Evolutionary conservation across 2,797 vertebrate species (phyloP).

Genomic region (Graptemys geographica): DNA sequence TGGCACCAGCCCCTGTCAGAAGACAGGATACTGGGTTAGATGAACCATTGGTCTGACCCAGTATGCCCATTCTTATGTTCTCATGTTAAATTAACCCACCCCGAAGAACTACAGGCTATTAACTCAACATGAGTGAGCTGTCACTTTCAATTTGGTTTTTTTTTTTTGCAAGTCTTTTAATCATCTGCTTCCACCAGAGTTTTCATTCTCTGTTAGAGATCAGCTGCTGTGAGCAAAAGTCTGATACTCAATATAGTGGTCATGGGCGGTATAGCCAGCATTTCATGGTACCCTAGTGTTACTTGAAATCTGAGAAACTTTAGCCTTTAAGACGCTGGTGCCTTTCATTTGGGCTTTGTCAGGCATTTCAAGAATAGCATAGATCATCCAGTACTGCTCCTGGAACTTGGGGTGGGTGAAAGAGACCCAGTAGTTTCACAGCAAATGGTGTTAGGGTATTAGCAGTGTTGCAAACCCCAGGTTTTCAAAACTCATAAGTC

Average conservation of each 20-base stretch:
- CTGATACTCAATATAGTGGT: conserved; percentile 5
- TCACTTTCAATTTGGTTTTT: conserved; percentile 8
- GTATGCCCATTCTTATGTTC: background rate
- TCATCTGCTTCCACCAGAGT: background rate
- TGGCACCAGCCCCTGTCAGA: background rate
- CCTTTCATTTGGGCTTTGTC: background rate
- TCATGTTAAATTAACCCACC: conserved; percentile 17
- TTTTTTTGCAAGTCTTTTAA: background rate
- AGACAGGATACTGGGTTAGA: background rate
- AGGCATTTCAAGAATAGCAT: conserved; percentile 27
- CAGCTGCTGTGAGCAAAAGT: conserved; percentile 46
- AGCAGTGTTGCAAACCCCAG: fast-evolving
- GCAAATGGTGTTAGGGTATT: background rate
- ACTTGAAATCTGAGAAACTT: conserved; percentile 11
- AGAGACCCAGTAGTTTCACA: background rate
- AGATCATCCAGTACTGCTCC: background rate
- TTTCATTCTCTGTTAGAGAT: background rate
- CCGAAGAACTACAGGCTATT: conserved; percentile 43
- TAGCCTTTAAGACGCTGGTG: background rate
- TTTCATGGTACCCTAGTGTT: background rate
- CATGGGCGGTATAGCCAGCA: background rate
- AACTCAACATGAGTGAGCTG: conserved; percentile 7
- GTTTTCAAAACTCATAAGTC: background rate
- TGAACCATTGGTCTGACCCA: background rate
- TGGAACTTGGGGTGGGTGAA: background rate